Base-by-base conservation (phyloP, 35 echinoderm and acorn worm species). In the Anneissia japonica region DNA sequence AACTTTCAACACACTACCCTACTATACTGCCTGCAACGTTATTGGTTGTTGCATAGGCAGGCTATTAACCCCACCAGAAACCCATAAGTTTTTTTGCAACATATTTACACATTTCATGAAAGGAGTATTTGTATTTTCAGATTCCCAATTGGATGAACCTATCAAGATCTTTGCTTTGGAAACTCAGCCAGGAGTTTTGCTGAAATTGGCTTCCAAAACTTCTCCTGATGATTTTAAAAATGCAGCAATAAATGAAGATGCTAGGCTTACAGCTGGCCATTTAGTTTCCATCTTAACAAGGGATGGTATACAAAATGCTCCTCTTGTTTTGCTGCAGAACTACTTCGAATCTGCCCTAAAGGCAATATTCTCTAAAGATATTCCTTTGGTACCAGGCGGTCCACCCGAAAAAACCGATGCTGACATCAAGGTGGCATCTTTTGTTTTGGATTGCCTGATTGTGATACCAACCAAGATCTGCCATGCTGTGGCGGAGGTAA, bases 211-310 rank as follows among this genome's bases (percentile, higher is more conserved):
- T 31, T 35, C 73, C n/a, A 41, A 75, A 31, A 90, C 88, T 0
- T 84, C 81, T 31, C 31, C 46, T 36, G 88, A 84, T 10, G n/a
- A 46, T 29, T 84, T 90, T 45, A 73, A 81, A n/a, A 74, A 37
- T 19, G 29, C 73, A 51, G 88, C 88, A 17, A 39, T 35, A 31
- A 36, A 83, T 30, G 81, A 75, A 84, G 88, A 90, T 83, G 82
- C 81, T 39, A 5, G 43, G 30, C 39, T 31, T 17, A 56, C 88
- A 0, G 81, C 38, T 28, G 88, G 88, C 38, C 88, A 90, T 79
- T 82, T 90, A 37, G 88, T 90, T 13, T 90, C 88, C 51, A 73
- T 90, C 32, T 81, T 90, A 40, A 76, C 77, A 6, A 73, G 84
- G 30, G 82, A 83, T 36, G 88, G 88, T 32, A 43, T 79, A 9